A percentile compares a stretch with the other conserved stretches of the same genome.
Conservation (phyloP, 2,797 vertebrate species). For the Phoxinus dragarum region DNA sequence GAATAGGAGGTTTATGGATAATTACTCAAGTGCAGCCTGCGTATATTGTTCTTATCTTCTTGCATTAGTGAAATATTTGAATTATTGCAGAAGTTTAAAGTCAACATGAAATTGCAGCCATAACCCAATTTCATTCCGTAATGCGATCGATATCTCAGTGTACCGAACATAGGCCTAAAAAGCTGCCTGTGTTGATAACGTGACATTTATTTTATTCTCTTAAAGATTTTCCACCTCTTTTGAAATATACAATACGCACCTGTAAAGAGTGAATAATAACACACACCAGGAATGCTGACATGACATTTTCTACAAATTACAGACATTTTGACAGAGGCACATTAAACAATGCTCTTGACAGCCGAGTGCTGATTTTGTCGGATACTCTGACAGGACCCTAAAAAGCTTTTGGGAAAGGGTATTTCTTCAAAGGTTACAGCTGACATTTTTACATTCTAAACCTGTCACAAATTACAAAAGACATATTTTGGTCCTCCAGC, state of each 20-base stretch:
- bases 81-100: neutral
- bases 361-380: conserved; percentile 13
- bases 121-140: neutral
- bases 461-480: conserved; percentile 44
- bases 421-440: conserved; percentile 51
- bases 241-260: neutral
- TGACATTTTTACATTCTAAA: conserved; percentile 43
- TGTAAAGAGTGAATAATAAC: conserved; percentile 34
- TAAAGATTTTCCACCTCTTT: neutral
- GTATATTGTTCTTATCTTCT: neutral
- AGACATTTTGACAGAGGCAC: conserved; percentile 34
- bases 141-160: neutral
- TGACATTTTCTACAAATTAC: conserved; percentile 46
- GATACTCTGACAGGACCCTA: conserved; percentile 16
- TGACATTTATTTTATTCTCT: neutral
- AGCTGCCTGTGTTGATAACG: neutral
- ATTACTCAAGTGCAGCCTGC: neutral
- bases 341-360: conserved; percentile 32
- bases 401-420: conserved; percentile 11
- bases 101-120: neutral
- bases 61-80: neutral
- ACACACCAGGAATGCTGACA: conserved; percentile 9
- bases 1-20: neutral
- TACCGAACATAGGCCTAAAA: neutral
- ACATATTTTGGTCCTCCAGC: conserved; percentile 29